phyloP scores from a whole-genome alignment of 2,888 invertebrate genomes.

The Patella ulyssiponensis region DNA sequence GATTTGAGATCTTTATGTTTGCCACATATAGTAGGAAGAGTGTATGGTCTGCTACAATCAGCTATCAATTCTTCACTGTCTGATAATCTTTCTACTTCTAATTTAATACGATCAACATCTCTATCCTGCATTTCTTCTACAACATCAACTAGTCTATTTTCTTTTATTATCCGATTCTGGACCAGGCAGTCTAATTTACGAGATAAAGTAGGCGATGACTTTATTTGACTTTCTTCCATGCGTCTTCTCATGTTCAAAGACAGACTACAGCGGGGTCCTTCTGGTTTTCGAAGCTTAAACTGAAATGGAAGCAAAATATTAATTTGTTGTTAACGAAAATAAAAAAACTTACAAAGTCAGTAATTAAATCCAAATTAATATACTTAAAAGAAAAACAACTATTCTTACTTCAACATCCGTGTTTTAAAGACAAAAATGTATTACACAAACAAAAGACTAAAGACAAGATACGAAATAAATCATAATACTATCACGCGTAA shows the following conservation, averaged over 20 bases:
- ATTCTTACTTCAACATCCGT: no score
- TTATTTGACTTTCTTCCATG: background rate
- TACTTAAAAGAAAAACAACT: no score
- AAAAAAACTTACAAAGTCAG: no score
- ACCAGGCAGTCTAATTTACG: no score
- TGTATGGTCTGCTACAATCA: constrained; percentile 13
- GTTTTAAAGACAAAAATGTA: no score
- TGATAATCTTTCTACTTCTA: background rate
- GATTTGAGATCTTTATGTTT: constrained; percentile 24
- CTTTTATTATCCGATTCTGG: background rate
- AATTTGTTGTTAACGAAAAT: no score
- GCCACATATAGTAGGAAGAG: constrained; percentile 17
- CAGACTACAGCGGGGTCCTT: background rate
- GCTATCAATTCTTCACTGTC: background rate
- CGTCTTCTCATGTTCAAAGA: background rate
- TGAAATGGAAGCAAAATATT: background rate
- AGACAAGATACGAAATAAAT: no score
- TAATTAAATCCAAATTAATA: no score
- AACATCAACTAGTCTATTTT: background rate
- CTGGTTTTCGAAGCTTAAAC: background rate
- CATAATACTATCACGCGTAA: no score
- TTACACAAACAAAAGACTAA: no score
- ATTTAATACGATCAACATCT: constrained; percentile 7
- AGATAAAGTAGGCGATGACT: background rate
- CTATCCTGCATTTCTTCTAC: background rate